Evolutionary conservation across 1,140 invertebrate species (phyloP), one percentile per base, ranked within the genome.

Genomic region (Meloidogyne exigua): DNA sequence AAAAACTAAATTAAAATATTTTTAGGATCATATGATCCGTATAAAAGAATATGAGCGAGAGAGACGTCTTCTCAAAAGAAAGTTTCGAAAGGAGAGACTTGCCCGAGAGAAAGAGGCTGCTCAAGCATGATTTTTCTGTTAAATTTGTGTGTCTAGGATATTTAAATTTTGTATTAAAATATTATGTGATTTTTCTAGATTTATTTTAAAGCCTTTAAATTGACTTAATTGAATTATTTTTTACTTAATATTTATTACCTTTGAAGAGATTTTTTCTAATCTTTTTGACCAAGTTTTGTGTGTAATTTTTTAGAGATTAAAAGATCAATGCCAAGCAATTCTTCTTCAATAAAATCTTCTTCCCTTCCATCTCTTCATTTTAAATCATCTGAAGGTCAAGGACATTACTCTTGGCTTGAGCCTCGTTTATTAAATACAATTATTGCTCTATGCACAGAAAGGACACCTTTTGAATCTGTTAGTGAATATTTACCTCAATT

Each of bases 21-120:
- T 73, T 73, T 39, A 73, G 76, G 75, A 78, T 26, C 18, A 76
- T 26, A 44, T 78, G 12, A 15, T 42, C 1, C 76, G 75, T 13
- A 28, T 79, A n/a, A 78, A 75, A 44, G 76, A 78, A 68, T 78
- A 74, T 69, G 72, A 75, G 26, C 74, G 76, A 1, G 76, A 78
- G 18, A 78, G 44, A 49, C 75, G 76, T 28, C 57, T 78, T 18
- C 49, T 78, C 18, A 15, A 57, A 57, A 21, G 76, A 49, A 77
- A 77, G 49, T 1, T 25, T 23, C 75, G 76, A 13, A 78, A 78
- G 25, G 73, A 77, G 62, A 18, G 26, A 18, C 75, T 57, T 25
- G 71, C 57, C 3, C 11, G n/a, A 28, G 25, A 71, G 23, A 25
- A 32, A 32, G 9, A 39, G 9, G 9, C 36, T 39, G 49, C 49